A percentile compares a stretch with the other conserved stretches of the same genome.
These are phyloP conservation scores for Thunnus thynnus DNA, from an alignment of 2,113 vertebrate genomes.

Conservation along the genomic window DNA sequence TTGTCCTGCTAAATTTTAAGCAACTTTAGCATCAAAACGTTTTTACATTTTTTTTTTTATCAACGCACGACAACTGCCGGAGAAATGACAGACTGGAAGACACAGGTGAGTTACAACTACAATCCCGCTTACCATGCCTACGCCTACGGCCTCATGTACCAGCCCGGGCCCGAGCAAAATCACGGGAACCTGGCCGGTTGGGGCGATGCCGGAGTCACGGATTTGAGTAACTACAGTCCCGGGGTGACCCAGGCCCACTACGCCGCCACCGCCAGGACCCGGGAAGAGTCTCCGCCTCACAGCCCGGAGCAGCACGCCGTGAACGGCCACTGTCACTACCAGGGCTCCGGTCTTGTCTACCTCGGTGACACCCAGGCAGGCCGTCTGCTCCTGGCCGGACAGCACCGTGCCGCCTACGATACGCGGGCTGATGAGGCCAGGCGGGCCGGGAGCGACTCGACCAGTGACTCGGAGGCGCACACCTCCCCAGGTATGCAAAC, in stretches of 20 bases:
- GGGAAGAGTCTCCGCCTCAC: constrained; percentile 61
- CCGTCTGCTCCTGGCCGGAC: constrained; percentile 32
- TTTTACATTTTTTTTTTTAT: neutral
- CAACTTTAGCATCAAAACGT: accelerated
- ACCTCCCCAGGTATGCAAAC: constrained; percentile 73
- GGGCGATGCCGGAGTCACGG: constrained; percentile 46
- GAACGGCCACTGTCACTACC: constrained; percentile 49
- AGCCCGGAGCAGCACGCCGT: constrained; percentile 50
- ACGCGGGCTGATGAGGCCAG: constrained; percentile 26
- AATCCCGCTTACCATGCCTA: constrained; percentile 79
- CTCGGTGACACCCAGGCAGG: constrained; percentile 49
- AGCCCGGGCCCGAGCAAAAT: constrained; percentile 67
- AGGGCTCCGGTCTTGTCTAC: constrained; percentile 51
- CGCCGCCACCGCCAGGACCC: constrained; percentile 9
- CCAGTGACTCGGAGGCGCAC: constrained; percentile 77
- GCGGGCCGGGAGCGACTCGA: constrained; percentile 59
- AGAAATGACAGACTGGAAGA: constrained; percentile 84
- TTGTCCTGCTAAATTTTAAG: neutral
- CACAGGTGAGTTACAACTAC: constrained; percentile 78
- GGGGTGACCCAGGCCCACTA: constrained; percentile 63
- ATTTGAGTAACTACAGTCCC: constrained; percentile 51
- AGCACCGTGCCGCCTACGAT: constrained; percentile 6
- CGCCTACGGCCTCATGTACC: constrained; percentile 79
- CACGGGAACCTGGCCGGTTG: constrained; percentile 60
- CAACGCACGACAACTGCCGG: too few relatives aligned